Base-by-base conservation (phyloP, 2,797 vertebrate genomes). In the Mormyrops boulengeri region DNA sequence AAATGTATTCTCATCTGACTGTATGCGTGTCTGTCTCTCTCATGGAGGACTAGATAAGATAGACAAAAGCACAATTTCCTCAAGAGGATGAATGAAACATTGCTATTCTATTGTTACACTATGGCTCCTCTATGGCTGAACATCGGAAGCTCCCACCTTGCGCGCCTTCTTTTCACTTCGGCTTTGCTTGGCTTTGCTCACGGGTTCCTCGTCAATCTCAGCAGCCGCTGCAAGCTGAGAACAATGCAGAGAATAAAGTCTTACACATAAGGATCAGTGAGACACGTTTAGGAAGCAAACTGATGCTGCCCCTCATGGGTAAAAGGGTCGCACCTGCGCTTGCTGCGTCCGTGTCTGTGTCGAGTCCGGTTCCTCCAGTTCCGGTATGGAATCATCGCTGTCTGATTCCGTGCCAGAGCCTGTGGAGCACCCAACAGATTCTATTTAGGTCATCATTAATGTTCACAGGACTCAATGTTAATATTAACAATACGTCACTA, bases 171-270 rank as follows among this genome's bases (percentile, higher is more conserved):
- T 99, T 95, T 99, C 98, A 87, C 98, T 99, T 92, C 98, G 96
- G 95, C 98, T 99, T 95, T 99, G 98, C 97, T 99, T 99, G 89
- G 98, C 98, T 98, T 99, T 99, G 97, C 98, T 99, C 91, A 99
- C 98, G 1, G 98, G 98, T 92, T 99, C 98, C 93, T 99, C 98
- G 19, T 99, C 98, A 53, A 99, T 98, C 94, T 99, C 98, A 17
- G 98, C 98, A 11, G 98, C 98, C 89, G 98, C 98, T 1, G 98
- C 98, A 90, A 99, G 97, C 98, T 99, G 91, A 47, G n/a, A 66
- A 0, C 14, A 69, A 88, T 88, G 1, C 26, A 90, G 73, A 19
- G 82, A 88, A 22, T 2, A 0, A 52, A 49, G 19, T 11, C 7
- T 8, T 80, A n/a, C 0, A 17, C 1, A 6, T 30, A 1, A 44